Evolutionary conservation across 2,888 invertebrate species (phyloP).

Genomic region (Julus scandinavius): DNA sequence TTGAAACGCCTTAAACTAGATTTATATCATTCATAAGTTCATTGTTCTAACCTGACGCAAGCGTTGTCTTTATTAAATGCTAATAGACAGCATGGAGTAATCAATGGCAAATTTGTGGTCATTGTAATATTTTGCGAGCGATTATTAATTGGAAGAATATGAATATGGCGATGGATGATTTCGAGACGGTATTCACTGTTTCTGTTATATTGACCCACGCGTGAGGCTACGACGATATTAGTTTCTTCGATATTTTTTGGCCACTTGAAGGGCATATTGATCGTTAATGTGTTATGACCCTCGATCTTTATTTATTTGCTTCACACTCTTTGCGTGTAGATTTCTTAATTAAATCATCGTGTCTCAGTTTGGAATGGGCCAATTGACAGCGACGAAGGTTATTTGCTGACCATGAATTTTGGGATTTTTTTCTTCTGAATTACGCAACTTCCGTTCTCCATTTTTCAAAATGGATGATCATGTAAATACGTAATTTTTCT

Average conservation of each 20-base stretch:
- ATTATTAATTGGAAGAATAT: too few species aligned
- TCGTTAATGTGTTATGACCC: slow-evolving; percentile 7
- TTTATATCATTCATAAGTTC: too few species aligned
- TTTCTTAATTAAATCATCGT: slow-evolving; percentile 19
- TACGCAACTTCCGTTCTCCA: not conserved
- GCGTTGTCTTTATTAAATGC: too few species aligned
- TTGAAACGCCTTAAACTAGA: too few species aligned
- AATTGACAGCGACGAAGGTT: not conserved
- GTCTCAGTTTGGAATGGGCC: not conserved
- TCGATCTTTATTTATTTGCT: slow-evolving; percentile 33
- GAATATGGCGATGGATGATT: not conserved
- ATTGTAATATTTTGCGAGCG: too few species aligned
- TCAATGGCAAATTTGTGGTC: too few species aligned
- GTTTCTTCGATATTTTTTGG: not conserved
- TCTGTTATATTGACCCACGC: not conserved
- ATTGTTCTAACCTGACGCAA: too few species aligned
- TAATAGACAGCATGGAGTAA: too few species aligned
- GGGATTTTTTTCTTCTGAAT: not conserved
- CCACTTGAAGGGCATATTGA: not conserved
- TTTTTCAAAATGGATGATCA: too few species aligned
- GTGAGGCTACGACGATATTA: not conserved
- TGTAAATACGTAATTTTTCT: too few species aligned
- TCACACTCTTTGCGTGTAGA: slow-evolving; percentile 15
- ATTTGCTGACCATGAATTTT: not conserved
- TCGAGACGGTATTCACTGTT: not conserved